Base-by-base conservation (phyloP, 2,113 vertebrate genomes). In the Poecilia latipinna region DNA sequence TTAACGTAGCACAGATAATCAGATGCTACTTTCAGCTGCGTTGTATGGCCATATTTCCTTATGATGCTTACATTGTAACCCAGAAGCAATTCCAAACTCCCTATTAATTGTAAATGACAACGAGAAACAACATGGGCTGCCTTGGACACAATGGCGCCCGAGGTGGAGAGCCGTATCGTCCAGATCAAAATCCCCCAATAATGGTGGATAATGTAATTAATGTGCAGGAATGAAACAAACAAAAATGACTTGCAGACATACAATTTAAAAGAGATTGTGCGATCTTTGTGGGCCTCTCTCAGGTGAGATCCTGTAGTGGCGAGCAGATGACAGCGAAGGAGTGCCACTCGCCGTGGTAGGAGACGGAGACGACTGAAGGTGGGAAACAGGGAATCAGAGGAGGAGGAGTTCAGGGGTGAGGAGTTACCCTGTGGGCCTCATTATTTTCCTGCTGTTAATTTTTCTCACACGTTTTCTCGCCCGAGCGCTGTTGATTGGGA, bases 401-500 rank as follows among this genome's bases (percentile, higher is more conserved):
- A 87, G 78, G 83, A 90, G 90, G 86, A 89, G 89, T 77, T 90
- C 84, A 90, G 86, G 90, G 92, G 93, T 93, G 94, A 93, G 74
- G 87, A 93, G 86, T 88, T 89, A 94, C 93, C 93, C 94, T 92
- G 90, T 91, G 93, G 93, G 93, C 89, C 94, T 95, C 94, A 95
- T 95, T 95, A 95, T 94, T 95, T 95, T 94, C 93, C 93, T 94
- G 93, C 93, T 94, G 94, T 93, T 95, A 95, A 95, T 95, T 95
- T 95, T 88, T 83, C 91, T 92, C 75, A 77, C 91, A 94, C 93
- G 89, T 93, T 90, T 95, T 95, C 93, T 93, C 94, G 94, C 94
- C 92, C 91, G 81, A 39, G 88, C 89, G 82, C 93, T 93, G 94
- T 94, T 94, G 93, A 95, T 94, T 94, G 88, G 92, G 90, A 93